Evolutionary conservation across 2,113 vertebrate species (phyloP).

Genomic region (Saccopteryx bilineata): DNA sequence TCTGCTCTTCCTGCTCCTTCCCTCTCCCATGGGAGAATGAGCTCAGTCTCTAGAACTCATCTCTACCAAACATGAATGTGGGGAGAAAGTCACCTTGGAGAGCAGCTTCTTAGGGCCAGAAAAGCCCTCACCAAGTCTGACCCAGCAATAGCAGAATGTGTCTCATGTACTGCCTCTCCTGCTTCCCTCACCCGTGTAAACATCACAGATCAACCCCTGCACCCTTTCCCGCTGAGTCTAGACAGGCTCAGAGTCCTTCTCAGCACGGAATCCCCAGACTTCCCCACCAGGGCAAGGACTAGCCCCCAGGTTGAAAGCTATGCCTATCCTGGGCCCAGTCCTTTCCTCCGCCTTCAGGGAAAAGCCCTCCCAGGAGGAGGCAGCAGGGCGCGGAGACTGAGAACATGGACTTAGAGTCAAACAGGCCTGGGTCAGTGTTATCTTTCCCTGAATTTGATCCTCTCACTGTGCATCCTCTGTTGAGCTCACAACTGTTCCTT

Average conservation of each 20-base stretch:
- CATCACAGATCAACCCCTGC: not conserved
- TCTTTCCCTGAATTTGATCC: not conserved
- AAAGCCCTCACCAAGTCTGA: not conserved
- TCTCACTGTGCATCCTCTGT: not conserved
- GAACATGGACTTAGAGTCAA: not conserved
- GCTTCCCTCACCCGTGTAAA: not conserved
- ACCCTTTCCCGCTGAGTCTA: not conserved
- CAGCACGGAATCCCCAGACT: not conserved
- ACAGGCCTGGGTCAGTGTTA: not conserved
- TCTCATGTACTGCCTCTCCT: not conserved
- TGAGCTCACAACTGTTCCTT: not conserved
- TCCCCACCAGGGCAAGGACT: not conserved
- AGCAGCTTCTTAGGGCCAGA: not conserved
- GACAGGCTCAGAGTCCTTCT: not conserved
- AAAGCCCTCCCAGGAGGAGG: no score
- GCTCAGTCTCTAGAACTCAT: not conserved
- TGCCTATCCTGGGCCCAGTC: not conserved
- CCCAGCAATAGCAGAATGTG: not conserved
- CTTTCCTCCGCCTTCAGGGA: not conserved
- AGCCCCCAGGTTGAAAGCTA: not conserved
- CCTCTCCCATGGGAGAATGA: not conserved
- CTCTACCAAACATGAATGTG: not conserved
- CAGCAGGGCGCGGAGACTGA: not conserved
- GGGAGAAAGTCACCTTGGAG: not conserved
- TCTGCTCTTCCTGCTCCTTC: not conserved